A percentile compares a stretch with the other conserved stretches of the same genome.
Evolutionary conservation across 2,888 invertebrate genomes (phyloP).

Genomic region (Zonitis immaculata): DNA sequence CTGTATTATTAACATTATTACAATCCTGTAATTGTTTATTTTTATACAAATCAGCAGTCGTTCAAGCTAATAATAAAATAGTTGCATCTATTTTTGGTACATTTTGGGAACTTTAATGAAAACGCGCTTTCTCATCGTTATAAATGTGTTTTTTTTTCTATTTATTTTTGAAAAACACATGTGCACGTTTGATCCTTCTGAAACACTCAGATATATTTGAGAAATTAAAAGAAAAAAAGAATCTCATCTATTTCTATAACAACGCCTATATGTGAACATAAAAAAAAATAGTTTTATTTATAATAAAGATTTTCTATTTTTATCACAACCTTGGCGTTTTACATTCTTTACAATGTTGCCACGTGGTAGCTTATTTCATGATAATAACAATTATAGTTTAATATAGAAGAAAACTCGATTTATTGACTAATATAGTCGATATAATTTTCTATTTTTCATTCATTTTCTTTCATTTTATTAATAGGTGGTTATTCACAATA

Average conservation of each 20-base stretch:
- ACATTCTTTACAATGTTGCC: conserved; percentile 45
- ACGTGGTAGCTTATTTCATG: conserved; percentile 27
- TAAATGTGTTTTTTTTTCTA: background rate
- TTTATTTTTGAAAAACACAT: background rate
- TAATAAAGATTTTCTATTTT: conserved; percentile 49
- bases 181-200: background rate
- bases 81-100: conserved; percentile 26
- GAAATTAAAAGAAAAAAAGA: background rate
- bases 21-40: conserved; percentile 14
- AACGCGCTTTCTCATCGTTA: conserved; percentile 10
- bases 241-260: background rate
- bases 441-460: background rate
- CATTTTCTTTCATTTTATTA: background rate
- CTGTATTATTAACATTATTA: too few species aligned
- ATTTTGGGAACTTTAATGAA: conserved; percentile 21
- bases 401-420: too few species aligned
- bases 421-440: conserved; percentile 22
- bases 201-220: background rate
- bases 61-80: conserved; percentile 28
- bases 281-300: conserved; percentile 47
- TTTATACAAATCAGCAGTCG: conserved; percentile 23
- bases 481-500: background rate
- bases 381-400: conserved; percentile 12
- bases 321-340: conserved; percentile 47
- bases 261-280: background rate